phyloP scores from a whole-genome alignment of 37 sponge, comb jelly and placozoan genomes.

The Beroe forskalii region DNA sequence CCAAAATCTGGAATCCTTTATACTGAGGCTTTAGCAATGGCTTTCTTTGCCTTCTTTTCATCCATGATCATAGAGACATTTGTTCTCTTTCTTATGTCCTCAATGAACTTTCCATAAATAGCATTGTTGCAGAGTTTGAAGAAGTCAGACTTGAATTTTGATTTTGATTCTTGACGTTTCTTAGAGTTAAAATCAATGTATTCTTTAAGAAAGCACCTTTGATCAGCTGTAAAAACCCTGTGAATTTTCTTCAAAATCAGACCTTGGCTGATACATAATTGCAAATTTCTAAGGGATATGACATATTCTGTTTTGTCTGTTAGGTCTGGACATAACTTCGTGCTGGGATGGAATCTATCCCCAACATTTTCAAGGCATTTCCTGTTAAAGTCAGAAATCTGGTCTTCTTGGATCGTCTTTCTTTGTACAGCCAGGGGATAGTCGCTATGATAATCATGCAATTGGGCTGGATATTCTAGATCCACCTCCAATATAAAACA shows the following conservation, averaged over 20 bases:
- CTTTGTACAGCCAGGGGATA: slow-evolving; percentile 43
- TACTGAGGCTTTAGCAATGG: slow-evolving; percentile 27
- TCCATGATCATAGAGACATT: background rate
- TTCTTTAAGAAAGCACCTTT: background rate
- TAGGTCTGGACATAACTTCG: slow-evolving; percentile 3
- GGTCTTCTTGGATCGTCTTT: background rate
- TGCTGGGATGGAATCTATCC: background rate
- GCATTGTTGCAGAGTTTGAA: slow-evolving; percentile 50
- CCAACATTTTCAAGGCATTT: background rate
- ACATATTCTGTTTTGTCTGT: background rate
- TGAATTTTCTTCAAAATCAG: slow-evolving; percentile 7
- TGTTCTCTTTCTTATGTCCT: slow-evolving; percentile 4
- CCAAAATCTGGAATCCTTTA: slow-evolving; percentile 18
- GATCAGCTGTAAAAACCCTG: slow-evolving; percentile 13
- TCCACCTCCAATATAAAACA: slow-evolving; percentile 46
- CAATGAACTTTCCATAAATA: slow-evolving; percentile 44
- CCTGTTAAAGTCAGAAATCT: slow-evolving; percentile 7
- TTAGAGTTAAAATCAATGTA: background rate
- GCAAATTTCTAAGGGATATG: slow-evolving; percentile 1
- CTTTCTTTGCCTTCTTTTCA: background rate
- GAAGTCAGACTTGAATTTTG: slow-evolving; percentile 7
- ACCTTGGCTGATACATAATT: background rate
- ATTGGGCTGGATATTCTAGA: slow-evolving; percentile 11
- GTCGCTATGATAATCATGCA: slow-evolving; percentile 18
- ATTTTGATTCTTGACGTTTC: slow-evolving; percentile 9